A percentile compares a stretch with the other conserved stretches of the same genome.
These are phyloP conservation scores for Synanthedon vespiformis DNA, from an alignment of 2,888 invertebrate species.

Conservation along the genomic window DNA sequence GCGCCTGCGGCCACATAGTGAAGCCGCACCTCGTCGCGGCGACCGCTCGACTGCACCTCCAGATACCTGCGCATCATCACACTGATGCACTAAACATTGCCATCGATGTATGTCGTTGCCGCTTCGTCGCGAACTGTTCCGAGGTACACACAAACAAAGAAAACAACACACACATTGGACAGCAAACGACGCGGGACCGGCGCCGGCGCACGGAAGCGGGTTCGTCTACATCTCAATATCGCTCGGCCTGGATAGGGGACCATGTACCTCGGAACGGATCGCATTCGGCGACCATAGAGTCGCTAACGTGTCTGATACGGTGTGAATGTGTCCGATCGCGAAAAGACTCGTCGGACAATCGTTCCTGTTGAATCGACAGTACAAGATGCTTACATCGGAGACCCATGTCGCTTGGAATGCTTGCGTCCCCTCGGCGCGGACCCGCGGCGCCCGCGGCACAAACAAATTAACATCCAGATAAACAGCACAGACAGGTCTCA, in stretches of 20 bases:
- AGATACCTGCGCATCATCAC: constrained; percentile 76
- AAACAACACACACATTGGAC: constrained; percentile 58
- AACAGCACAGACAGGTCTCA: constrained; percentile 42
- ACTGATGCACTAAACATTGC: not conserved
- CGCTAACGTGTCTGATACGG: constrained; percentile 39
- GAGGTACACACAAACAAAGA: constrained; percentile 70
- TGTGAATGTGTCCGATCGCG: constrained; percentile 33
- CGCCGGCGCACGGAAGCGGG: constrained; percentile 37
- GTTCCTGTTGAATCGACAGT: constrained; percentile 23
- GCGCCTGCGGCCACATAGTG: constrained; percentile 81
- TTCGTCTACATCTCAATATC: constrained; percentile 66
- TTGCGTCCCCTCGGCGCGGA: constrained; percentile 40
- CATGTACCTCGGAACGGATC: constrained; percentile 72
- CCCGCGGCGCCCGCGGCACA: constrained; percentile 28
- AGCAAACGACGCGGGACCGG: constrained; percentile 32
- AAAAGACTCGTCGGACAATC: constrained; percentile 17
- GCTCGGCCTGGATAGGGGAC: constrained; percentile 68
- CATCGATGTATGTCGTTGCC: constrained; percentile 4
- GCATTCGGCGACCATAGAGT: constrained; percentile 53
- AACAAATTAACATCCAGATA: constrained; percentile 46
- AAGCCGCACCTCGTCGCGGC: constrained; percentile 86
- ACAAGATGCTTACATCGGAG: constrained; percentile 47
- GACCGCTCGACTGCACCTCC: constrained; percentile 92
- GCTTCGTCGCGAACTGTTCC: constrained; percentile 61
- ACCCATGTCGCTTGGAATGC: constrained; percentile 72